Conservation (phyloP, 2,888 invertebrate genomes). For the Drosophila limbata region DNA sequence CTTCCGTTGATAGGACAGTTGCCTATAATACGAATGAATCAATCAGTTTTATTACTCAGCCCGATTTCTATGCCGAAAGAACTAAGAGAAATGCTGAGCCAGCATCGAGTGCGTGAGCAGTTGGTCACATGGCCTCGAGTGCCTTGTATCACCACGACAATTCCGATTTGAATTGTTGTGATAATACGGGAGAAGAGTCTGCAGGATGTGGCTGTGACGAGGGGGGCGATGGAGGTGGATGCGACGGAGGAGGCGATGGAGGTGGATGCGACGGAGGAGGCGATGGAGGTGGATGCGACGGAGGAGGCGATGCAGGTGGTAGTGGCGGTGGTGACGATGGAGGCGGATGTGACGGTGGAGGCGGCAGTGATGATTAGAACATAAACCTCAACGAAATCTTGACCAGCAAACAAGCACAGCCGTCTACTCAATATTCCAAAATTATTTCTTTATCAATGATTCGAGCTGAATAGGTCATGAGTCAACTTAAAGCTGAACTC, state of each 20-base stretch:
- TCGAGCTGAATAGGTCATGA: background rate
- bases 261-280: conserved; percentile 1
- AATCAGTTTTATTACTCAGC: background rate
- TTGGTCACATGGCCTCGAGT: background rate
- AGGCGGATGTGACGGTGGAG: conserved; percentile 1
- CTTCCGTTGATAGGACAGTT: background rate
- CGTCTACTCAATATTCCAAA: background rate
- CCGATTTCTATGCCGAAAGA: background rate
- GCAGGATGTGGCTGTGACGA: background rate
- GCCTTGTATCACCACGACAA: background rate
- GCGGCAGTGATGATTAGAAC: conserved; percentile 7
- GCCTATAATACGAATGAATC: background rate
- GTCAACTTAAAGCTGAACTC: background rate
- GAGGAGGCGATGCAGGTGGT: background rate
- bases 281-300: background rate
- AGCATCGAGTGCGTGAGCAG: background rate
- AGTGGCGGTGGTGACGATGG: background rate
- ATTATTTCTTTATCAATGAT: background rate
- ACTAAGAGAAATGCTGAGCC: background rate
- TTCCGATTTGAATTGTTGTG: background rate
- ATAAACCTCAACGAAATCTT: background rate
- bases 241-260: background rate
- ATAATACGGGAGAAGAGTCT: background rate
- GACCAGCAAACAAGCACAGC: background rate
- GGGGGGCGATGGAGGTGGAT: background rate